phyloP scores from a whole-genome alignment of 1,140 invertebrate species.

The Lucilia cuprina region DNA sequence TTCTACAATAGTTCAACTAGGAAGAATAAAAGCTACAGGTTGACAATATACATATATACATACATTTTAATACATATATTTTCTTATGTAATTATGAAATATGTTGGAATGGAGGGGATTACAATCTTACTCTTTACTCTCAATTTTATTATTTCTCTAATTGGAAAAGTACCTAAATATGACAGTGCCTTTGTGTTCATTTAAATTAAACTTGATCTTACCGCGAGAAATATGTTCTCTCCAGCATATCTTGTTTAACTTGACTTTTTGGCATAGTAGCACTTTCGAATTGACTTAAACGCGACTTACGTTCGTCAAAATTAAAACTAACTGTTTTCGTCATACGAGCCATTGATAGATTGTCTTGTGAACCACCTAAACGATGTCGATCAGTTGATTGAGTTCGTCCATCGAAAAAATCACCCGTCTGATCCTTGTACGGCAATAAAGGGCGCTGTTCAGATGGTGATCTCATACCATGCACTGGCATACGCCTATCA shows the following conservation, averaged over 20 bases:
- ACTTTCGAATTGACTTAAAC: slow-evolving; percentile 53
- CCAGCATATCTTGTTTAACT: slow-evolving; percentile 57
- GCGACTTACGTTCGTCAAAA: slow-evolving; percentile 60
- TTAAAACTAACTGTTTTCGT: slow-evolving; percentile 63
- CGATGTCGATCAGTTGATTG: slow-evolving; percentile 54
- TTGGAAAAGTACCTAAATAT: too few species aligned
- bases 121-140: not conserved
- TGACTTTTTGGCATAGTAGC: slow-evolving; percentile 52
- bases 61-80: too few species aligned
- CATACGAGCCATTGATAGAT: slow-evolving; percentile 55
- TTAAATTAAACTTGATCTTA: slow-evolving; percentile 46
- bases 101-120: not conserved
- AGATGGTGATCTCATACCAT: slow-evolving; percentile 45
- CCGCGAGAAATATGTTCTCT: slow-evolving; percentile 61
- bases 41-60: too few species aligned
- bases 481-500: slow-evolving; percentile 12
- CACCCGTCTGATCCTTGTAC: slow-evolving; percentile 39
- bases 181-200: not conserved
- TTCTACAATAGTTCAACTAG: too few species aligned
- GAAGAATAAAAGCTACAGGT: too few species aligned
- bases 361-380: slow-evolving; percentile 50
- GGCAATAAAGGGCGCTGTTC: slow-evolving; percentile 48
- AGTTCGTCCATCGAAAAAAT: slow-evolving; percentile 53
- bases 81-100: too few species aligned
- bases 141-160: too few species aligned